A percentile compares a stretch with the other conserved stretches of the same genome.
These are phyloP conservation scores for Centrocercus urophasianus DNA, from an alignment of 2,113 vertebrate genomes.

Conservation along the genomic window DNA sequence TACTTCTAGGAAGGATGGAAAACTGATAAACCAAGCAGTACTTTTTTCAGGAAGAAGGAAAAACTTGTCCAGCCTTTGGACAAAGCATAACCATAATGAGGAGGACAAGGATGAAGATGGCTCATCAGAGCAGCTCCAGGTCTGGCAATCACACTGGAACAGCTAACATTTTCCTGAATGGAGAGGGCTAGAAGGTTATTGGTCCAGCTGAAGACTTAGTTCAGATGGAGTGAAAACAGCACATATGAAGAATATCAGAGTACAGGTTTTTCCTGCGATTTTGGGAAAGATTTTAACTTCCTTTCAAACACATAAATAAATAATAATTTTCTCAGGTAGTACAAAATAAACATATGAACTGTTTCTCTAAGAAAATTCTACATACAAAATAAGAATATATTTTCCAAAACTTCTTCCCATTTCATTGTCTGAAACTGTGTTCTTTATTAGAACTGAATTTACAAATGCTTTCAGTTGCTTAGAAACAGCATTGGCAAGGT, in stretches of 20 bases:
- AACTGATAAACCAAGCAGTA: not conserved
- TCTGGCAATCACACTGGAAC: not conserved
- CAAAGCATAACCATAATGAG: rapidly evolving
- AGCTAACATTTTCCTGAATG: not conserved
- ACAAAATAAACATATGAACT: not conserved
- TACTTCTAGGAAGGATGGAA: not conserved
- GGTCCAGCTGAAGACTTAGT: not conserved
- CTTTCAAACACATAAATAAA: not conserved
- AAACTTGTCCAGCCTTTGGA: not conserved
- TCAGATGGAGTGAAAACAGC: not conserved
- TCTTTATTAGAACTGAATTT: not conserved
- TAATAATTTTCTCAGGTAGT: not conserved
- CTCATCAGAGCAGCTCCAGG: not conserved
- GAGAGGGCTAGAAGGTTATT: not conserved
- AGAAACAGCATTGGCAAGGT: not conserved
- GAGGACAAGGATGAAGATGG: not conserved
- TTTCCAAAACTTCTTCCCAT: not conserved
- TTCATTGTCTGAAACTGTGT: not conserved
- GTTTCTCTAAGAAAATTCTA: not conserved
- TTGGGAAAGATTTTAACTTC: not conserved
- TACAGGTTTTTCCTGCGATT: rapidly evolving
- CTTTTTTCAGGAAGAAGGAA: not conserved
- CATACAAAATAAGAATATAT: not conserved
- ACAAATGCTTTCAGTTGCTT: conserved; percentile 3
- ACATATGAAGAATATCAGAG: not conserved